phyloP scores from a whole-genome alignment of 2,797 vertebrate species.

The Ceyx erithaca region DNA sequence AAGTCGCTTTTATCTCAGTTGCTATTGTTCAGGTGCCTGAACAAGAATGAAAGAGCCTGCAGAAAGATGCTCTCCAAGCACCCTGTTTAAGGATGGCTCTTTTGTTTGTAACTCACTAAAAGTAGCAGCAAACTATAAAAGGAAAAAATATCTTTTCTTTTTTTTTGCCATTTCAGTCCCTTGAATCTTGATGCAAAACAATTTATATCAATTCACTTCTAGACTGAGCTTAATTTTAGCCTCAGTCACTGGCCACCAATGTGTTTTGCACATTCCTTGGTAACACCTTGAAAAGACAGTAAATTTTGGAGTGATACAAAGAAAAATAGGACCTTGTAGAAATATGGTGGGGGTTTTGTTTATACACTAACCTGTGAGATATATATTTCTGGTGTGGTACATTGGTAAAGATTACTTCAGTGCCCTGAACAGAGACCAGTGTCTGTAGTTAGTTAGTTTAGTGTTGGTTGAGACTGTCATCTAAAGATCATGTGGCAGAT shows the following conservation, averaged over 20 bases:
- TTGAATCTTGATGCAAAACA: not conserved
- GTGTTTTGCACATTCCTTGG: not conserved
- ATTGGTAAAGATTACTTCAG: not conserved
- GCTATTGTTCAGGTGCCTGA: not conserved
- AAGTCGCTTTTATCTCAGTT: not conserved
- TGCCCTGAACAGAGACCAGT: not conserved
- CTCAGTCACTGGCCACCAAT: not conserved
- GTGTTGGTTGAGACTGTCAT: not conserved
- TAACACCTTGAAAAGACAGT: not conserved
- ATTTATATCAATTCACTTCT: not conserved
- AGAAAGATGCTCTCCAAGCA: not conserved
- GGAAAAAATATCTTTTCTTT: not conserved
- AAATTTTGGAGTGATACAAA: not conserved
- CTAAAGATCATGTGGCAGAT: not conserved
- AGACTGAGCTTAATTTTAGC: conserved; percentile 7
- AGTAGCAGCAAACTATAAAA: not conserved
- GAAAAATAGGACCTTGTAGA: not conserved
- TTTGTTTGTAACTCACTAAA: not conserved
- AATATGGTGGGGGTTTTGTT: not conserved
- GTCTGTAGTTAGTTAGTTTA: not conserved
- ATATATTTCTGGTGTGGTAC: not conserved
- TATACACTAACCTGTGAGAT: not conserved
- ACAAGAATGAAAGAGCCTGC: not conserved
- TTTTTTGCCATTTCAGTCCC: not conserved
- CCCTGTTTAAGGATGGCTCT: not conserved